Percentiles rank a stretch among this genome's conserved stretches.
These are phyloP conservation scores for Mormyrus hasselquistii DNA, from an alignment of 2,797 vertebrate genomes.

Conservation along the genomic window DNA sequence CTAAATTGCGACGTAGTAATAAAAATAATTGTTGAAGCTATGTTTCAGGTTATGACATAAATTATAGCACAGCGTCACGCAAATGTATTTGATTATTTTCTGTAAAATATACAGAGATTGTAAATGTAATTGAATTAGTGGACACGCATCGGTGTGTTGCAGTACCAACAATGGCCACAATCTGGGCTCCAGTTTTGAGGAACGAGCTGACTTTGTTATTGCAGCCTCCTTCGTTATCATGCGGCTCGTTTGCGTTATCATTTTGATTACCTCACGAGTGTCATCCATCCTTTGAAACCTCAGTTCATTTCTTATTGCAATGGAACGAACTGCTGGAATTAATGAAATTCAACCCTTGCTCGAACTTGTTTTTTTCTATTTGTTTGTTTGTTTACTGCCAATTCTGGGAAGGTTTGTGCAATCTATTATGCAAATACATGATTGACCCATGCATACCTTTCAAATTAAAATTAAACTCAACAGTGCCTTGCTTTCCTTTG, in stretches of 20 bases:
- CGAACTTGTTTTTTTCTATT: background rate
- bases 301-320: background rate
- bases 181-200: background rate
- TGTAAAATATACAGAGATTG: background rate
- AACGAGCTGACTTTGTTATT: background rate
- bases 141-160: background rate
- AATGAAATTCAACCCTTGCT: background rate
- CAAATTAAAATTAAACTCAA: conserved; percentile 15
- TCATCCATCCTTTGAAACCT: background rate
- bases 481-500: background rate
- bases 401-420: background rate
- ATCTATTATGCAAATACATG: background rate
- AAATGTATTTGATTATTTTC: background rate
- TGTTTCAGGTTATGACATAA: background rate
- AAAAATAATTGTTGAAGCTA: background rate
- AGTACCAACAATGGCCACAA: background rate
- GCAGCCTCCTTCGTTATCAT: background rate
- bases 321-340: background rate
- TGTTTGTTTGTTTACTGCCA: background rate
- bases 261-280: background rate
- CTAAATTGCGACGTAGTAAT: background rate
- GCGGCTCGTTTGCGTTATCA: background rate
- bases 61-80: background rate
- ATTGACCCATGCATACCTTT: background rate
- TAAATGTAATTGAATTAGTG: background rate